These are phyloP conservation scores for Heliconius ethilla DNA, from an alignment of 2,888 invertebrate species.

Conservation along the genomic window DNA sequence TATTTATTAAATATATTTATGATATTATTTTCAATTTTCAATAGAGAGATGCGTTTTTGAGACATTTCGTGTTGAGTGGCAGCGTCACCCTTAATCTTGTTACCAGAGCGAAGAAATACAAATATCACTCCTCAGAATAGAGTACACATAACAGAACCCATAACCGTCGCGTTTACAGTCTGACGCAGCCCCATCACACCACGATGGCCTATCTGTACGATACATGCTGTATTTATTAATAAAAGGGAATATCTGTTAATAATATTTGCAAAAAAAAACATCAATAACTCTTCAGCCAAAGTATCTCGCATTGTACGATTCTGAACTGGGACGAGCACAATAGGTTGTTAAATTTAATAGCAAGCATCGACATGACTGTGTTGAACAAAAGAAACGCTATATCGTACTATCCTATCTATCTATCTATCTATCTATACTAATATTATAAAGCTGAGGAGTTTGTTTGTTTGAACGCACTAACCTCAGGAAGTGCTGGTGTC, in stretches of 20 bases:
- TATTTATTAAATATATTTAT: too few species aligned
- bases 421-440: neutral
- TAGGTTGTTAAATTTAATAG: constrained; percentile 31
- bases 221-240: neutral
- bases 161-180: neutral
- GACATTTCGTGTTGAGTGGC: too few species aligned
- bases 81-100: too few species aligned
- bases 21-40: too few species aligned
- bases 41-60: too few species aligned
- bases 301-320: constrained; percentile 11
- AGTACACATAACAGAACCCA: neutral
- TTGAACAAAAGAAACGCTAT: constrained; percentile 23
- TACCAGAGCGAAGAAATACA: too few species aligned
- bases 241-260: constrained; percentile 12
- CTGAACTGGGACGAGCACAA: constrained; percentile 30
- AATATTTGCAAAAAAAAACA: constrained; percentile 19
- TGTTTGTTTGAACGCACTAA: neutral
- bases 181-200: neutral
- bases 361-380: constrained; percentile 16
- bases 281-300: constrained; percentile 25
- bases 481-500: neutral
- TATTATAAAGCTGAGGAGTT: neutral
- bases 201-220: neutral
- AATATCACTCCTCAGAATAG: too few species aligned
- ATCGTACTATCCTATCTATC: neutral